Percentiles rank a stretch among this genome's conserved stretches.
These are phyloP conservation scores for Lycaena phlaeas DNA, from an alignment of 2,888 invertebrate genomes.

Conservation along the genomic window DNA sequence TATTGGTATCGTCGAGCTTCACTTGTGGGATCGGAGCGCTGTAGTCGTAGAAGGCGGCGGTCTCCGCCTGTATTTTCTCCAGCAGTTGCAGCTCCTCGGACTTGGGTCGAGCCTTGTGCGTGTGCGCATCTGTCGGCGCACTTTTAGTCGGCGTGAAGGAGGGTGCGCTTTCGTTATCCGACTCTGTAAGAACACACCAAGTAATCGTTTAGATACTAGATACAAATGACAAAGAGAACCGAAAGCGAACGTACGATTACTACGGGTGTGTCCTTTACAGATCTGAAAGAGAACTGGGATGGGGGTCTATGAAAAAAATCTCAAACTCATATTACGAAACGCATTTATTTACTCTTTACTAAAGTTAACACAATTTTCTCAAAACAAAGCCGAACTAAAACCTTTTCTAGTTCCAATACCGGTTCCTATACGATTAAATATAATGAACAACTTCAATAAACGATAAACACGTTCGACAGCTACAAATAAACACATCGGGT, in stretches of 20 bases:
- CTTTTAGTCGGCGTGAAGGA: conserved; percentile 73
- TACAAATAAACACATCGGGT: conserved; percentile 52
- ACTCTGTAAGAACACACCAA: conserved; percentile 83
- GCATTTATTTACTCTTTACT: conserved; percentile 69
- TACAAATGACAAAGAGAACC: background rate
- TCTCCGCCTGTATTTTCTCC: conserved; percentile 80
- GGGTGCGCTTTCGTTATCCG: conserved; percentile 81
- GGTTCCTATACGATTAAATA: conserved; percentile 42
- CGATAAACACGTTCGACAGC: conserved; percentile 5
- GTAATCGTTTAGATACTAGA: conserved; percentile 48
- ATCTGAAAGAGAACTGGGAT: conserved; percentile 55
- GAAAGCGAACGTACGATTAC: conserved; percentile 24
- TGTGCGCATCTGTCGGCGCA: conserved; percentile 42
- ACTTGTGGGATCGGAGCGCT: conserved; percentile 43
- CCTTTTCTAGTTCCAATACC: conserved; percentile 40
- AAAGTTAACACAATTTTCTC: conserved; percentile 66
- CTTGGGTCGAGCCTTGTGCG: conserved; percentile 59
- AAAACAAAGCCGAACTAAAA: conserved; percentile 65
- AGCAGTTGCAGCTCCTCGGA: conserved; percentile 79
- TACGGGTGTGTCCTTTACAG: conserved; percentile 54
- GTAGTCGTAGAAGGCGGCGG: conserved; percentile 81
- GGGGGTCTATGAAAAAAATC: conserved; percentile 67
- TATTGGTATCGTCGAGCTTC: conserved; percentile 32
- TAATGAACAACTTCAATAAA: conserved; percentile 3
- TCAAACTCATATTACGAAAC: conserved; percentile 71